phyloP scores from a whole-genome alignment of 2,888 invertebrate species.

The Rhamphomyia laevipes region DNA sequence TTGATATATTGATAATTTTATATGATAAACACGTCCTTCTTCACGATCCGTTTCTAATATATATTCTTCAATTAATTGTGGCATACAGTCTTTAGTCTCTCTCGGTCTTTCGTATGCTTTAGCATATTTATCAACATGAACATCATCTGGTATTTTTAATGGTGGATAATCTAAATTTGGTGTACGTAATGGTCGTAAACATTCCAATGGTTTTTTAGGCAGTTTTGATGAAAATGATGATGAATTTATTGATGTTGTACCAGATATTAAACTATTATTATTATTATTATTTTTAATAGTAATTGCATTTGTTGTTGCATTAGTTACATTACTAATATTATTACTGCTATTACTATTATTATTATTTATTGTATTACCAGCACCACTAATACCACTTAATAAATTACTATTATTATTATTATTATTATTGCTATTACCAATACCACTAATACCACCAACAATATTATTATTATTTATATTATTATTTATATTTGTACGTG shows the following conservation, averaged over 20 bases:
- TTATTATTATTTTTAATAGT: background rate
- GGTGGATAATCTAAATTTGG: conserved; percentile 50
- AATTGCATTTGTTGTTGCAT: conserved; percentile 5
- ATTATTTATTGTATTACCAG: background rate
- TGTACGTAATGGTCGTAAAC: conserved; percentile 50
- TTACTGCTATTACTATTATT: too few relatives aligned
- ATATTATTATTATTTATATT: conserved; percentile 11
- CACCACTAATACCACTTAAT: conserved; percentile 23
- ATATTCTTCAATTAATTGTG: conserved; percentile 77
- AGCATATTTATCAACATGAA: conserved; percentile 35
- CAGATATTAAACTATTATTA: conserved; percentile 3
- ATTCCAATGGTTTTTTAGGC: conserved; percentile 37
- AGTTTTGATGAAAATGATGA: conserved; percentile 33
- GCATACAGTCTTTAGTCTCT: conserved; percentile 51
- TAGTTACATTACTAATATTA: conserved; percentile 14
- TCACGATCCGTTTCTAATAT: conserved; percentile 71
- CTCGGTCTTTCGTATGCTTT: conserved; percentile 37
- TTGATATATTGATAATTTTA: conserved; percentile 76
- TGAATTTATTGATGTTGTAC: conserved; percentile 28
- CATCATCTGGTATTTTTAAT: conserved; percentile 42
- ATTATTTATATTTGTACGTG: conserved; percentile 18
- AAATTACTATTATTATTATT: conserved; percentile 15
- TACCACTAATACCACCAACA: conserved; percentile 30
- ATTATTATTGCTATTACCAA: conserved; percentile 14
- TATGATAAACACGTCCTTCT: conserved; percentile 62